A percentile compares a stretch with the other conserved stretches of the same genome.
Evolutionary conservation across 2,797 vertebrate genomes (phyloP).

Genomic region (Brotogeris chrysoptera): DNA sequence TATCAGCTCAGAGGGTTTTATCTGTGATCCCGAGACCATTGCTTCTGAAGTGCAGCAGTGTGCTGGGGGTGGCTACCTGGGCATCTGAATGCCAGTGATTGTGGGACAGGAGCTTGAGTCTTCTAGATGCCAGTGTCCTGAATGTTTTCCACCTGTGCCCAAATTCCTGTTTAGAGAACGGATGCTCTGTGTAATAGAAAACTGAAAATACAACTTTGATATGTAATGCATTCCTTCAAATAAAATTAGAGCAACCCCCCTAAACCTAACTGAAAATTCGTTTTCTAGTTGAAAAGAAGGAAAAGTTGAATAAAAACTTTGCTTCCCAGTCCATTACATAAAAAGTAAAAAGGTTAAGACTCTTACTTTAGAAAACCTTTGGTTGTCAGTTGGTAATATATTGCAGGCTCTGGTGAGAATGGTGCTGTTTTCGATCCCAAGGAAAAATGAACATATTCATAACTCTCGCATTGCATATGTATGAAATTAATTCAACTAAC

Average conservation of each 20-base stretch:
- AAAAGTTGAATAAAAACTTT: background rate
- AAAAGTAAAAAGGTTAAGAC: background rate
- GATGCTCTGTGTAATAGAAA: background rate
- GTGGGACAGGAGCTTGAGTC: background rate
- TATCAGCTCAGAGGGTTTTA: background rate
- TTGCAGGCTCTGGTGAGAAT: background rate
- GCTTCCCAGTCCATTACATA: background rate
- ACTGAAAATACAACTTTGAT: background rate
- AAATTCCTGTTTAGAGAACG: background rate
- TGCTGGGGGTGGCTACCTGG: background rate
- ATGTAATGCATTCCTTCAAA: background rate
- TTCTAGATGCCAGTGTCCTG: background rate
- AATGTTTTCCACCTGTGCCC: background rate
- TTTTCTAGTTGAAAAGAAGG: background rate
- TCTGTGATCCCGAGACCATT: accelerated
- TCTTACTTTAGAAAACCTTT: background rate
- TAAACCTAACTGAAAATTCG: background rate
- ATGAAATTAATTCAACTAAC: background rate
- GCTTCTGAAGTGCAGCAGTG: background rate
- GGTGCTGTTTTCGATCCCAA: background rate
- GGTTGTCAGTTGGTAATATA: background rate
- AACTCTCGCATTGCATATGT: background rate
- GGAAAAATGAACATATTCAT: background rate
- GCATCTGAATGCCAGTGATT: accelerated
- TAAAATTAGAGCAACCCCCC: background rate